Evolutionary conservation across 2,797 vertebrate species (phyloP), one percentile per base, ranked within the genome.

Genomic region (Hybognathus amarus): DNA sequence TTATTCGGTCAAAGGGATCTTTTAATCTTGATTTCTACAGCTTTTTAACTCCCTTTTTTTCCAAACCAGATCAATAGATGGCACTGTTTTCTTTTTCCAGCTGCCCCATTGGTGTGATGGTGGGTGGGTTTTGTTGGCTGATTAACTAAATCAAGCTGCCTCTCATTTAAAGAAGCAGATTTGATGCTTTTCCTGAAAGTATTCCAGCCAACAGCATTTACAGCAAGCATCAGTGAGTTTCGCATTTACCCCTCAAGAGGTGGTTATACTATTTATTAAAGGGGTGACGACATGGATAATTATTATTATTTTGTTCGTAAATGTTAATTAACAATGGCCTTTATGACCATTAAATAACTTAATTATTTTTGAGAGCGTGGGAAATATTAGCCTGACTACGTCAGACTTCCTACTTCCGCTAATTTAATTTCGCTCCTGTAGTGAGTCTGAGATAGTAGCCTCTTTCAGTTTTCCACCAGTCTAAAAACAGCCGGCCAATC

Each of bases 61-160:
- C 67, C 56, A 70, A n/a, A 56, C 27, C 40, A 77, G 76, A 84
- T 80, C 88, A 85, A 88, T 86, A 89, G 87, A 89, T 87, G 88
- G 88, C 87, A 85, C 83, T 89, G 83, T 89, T 86, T 83, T 87
- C 84, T 85, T 87, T 84, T 66, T 79, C 59, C 74, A 50, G 11
- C 42, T 73, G 47, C 0, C 30, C 40, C 40, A 30, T 64, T 67
- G 33, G 22, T 47, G 45, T 47, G 45, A 17, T 47, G 45, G 45
- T 47, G 45, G 45, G 13, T 47, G 45, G 61, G 63, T 47, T 59
- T 59, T 77, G 68, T 79, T 70, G 59, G 79, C 69, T 83, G 47
- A 63, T 73, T 75, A 86, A 75, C 81, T 82, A 78, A 83, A 79
- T 82, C 50, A 64, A 50, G 24, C n/a, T 12, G 7, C 73, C 59